phyloP scores from a whole-genome alignment of 2,113 vertebrate genomes.

The Manacus vitellinus region DNA sequence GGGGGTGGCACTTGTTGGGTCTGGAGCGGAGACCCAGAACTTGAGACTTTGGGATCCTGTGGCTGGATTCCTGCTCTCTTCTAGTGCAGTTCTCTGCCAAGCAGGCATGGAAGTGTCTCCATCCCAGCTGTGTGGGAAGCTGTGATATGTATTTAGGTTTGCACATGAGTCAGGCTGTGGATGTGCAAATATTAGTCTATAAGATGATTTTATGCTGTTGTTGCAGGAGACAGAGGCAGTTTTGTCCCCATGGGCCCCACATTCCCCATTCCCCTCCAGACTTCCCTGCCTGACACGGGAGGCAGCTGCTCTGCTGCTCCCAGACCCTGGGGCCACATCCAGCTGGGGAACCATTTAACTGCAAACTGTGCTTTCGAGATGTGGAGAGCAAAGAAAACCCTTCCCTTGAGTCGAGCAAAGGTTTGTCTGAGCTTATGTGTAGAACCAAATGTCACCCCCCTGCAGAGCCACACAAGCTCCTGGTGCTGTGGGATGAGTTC shows the following conservation, averaged over 20 bases:
- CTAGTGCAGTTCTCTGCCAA: background rate
- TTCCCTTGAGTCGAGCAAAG: background rate
- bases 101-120: background rate
- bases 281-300: background rate
- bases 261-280: background rate
- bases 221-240: background rate
- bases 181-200: background rate
- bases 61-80: background rate
- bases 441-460: background rate
- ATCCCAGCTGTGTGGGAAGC: background rate
- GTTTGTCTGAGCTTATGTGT: rapidly evolving
- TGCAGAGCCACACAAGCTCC: rapidly evolving
- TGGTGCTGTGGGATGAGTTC: background rate
- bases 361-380: background rate
- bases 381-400: background rate
- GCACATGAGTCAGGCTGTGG: background rate
- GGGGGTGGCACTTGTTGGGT: rapidly evolving
- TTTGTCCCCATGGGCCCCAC: background rate
- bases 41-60: rapidly evolving
- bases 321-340: rapidly evolving
- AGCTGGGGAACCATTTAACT: background rate
- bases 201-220: background rate
- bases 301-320: background rate
- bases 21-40: background rate
- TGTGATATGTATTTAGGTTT: background rate